phyloP scores from a whole-genome alignment of 2,797 vertebrate genomes.

The Periparus ater region DNA sequence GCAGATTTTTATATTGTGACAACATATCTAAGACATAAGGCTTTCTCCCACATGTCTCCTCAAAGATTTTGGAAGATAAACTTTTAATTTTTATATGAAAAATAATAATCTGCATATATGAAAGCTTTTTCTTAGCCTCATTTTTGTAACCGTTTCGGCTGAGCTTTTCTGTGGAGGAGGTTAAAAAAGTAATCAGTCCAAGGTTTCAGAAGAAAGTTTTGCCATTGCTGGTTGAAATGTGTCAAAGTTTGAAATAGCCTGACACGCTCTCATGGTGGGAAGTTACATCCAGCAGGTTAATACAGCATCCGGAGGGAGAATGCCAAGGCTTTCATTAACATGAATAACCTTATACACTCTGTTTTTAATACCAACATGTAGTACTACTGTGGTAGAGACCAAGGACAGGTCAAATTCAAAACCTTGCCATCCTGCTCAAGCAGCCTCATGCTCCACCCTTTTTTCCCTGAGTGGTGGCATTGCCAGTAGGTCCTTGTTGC shows the following conservation, averaged over 20 bases:
- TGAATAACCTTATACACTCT: neutral
- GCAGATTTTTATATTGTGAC: neutral
- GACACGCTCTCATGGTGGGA: neutral
- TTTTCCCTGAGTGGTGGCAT: neutral
- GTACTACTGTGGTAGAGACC: neutral
- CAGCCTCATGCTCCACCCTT: neutral
- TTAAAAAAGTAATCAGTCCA: neutral
- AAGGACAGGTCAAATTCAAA: neutral
- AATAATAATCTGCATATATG: neutral
- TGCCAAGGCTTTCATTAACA: neutral
- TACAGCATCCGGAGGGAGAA: neutral
- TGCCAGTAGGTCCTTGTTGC: neutral
- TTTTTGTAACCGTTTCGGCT: neutral
- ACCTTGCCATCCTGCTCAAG: neutral
- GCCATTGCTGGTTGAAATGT: neutral
- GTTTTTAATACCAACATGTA: neutral
- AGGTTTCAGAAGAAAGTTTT: neutral
- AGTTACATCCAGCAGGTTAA: slow-evolving; percentile 10
- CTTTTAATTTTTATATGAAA: neutral
- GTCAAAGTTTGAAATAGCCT: slow-evolving; percentile 3
- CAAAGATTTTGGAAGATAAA: neutral
- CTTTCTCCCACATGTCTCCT: neutral
- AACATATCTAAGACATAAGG: neutral
- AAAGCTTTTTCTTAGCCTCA: neutral
- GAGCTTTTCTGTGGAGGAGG: neutral